Evolutionary conservation across 2,113 vertebrate genomes (phyloP), one percentile per base, ranked within the genome.

Genomic region (Caloenas nicobarica): DNA sequence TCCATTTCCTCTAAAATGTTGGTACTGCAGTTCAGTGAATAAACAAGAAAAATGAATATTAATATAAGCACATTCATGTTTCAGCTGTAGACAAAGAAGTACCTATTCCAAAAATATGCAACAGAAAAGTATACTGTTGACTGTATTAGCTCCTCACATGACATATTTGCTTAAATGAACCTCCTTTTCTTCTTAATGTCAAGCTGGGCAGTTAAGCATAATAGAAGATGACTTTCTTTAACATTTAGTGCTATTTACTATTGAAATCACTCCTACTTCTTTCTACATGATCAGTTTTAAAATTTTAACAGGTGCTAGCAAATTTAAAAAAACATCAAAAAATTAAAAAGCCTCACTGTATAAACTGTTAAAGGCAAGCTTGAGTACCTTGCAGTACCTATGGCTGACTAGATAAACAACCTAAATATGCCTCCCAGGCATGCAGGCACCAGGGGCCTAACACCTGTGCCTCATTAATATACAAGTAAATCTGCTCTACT

Each of bases 391-490:
- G 97, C 97, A 96, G 96, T 97, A 98, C 98, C 98, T 98, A 97
- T 97, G 97, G 97, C 97, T 98, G 97, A 98, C 97, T 94, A 98
- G 97, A 98, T 97, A 98, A 98, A 98, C 98, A 98, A 98, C 98
- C 95, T 97, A 98, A 98, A 98, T 98, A 97, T 97, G 97, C 98
- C 98, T 98, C 98, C 97, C 94, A 98, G 98, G 98, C 98, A 97
- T 86, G 91, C 96, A 98, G 97, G 70, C 98, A 98, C 98, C 96
- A 98, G 97, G 98, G 98, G 98, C 98, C 97, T 98, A 98, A 98
- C 98, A 98, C 98, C 98, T 98, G 98, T 98, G 97, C 97, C 98
- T 98, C 98, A 98, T 98, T 98, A 98, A 98, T 98, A 98, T 98
- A 98, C 98, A 98, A 98, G 97, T 97, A 98, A 98, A 98, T 98